A percentile compares a stretch with the other conserved stretches of the same genome.
Conservation (phyloP, 2,888 invertebrate genomes). For the Tetranychus truncatus region DNA sequence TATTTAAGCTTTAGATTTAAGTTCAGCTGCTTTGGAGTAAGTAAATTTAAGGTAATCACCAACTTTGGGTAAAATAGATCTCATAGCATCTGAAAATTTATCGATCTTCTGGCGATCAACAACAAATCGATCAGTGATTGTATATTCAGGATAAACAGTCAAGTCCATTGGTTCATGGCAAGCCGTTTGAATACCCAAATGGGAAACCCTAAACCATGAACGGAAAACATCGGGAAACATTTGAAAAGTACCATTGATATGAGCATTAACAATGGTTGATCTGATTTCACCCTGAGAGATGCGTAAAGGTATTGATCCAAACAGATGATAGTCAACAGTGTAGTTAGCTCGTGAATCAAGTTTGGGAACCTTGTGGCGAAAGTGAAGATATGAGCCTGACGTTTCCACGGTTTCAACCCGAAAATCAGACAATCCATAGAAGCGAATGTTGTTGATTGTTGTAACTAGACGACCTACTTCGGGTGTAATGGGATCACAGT, state of each 20-base stretch:
- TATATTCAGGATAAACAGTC: constrained; percentile 7
- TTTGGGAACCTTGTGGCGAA: constrained; percentile 2
- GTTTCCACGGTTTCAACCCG: constrained; percentile 2
- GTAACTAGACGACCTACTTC: neutral
- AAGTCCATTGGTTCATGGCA: constrained; percentile 4
- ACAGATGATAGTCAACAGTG: constrained; percentile 11
- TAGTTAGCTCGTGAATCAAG: constrained; percentile 7
- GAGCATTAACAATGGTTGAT: neutral
- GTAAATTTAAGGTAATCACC: constrained; percentile 8
- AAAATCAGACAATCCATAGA: constrained; percentile 10
- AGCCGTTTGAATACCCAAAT: constrained; percentile 3
- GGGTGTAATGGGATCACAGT: constrained; percentile 1
- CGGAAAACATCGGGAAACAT: constrained; percentile 9
- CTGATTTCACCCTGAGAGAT: constrained; percentile 6
- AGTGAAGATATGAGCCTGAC: neutral
- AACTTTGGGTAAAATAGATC: constrained; percentile 7
- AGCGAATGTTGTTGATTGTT: neutral
- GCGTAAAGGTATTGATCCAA: constrained; percentile 1
- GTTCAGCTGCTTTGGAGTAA: constrained; percentile 5
- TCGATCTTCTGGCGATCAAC: neutral
- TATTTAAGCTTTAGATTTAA: neutral
- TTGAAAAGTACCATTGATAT: constrained; percentile 11
- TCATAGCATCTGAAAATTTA: neutral
- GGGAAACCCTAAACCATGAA: constrained; percentile 12
- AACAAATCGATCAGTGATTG: constrained; percentile 3